These are phyloP conservation scores for Gambelia wislizenii DNA, from an alignment of 2,797 vertebrate species.

Conservation along the genomic window DNA sequence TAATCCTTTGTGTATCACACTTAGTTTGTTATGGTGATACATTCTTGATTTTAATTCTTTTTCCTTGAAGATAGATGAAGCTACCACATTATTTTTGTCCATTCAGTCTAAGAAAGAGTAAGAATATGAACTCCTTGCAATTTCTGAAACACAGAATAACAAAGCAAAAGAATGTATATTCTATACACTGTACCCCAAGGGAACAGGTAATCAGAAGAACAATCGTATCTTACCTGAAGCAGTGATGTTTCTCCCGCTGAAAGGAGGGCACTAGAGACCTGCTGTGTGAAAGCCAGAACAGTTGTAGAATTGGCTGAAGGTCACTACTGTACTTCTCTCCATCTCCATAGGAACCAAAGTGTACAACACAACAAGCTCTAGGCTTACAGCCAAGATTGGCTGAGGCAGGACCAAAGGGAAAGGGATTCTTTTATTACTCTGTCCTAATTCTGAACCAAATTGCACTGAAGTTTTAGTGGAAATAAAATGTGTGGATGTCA, in stretches of 20 bases:
- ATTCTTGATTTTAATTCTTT: not conserved
- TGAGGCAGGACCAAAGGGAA: not conserved
- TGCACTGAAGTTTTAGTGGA: too few relatives aligned
- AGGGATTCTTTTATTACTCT: not conserved
- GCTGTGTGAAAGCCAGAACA: not conserved
- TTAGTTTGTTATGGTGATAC: not conserved
- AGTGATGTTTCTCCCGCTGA: not conserved
- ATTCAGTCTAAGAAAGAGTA: not conserved
- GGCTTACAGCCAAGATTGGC: not conserved
- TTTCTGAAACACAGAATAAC: not conserved
- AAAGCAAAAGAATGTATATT: not conserved
- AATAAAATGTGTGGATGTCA: not conserved
- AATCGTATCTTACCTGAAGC: slow-evolving; percentile 11
- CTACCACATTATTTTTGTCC: not conserved
- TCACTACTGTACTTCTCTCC: not conserved
- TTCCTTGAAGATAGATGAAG: not conserved
- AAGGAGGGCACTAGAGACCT: not conserved
- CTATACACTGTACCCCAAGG: too few relatives aligned
- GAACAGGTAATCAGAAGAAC: not conserved
- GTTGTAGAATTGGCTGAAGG: slow-evolving; percentile 1
- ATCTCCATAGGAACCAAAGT: slow-evolving; percentile 58
- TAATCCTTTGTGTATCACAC: not conserved
- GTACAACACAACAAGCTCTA: slow-evolving; percentile 40
- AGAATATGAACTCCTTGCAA: not conserved
- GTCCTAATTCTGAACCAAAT: not conserved